phyloP scores from a whole-genome alignment of 2,888 invertebrate genomes.

The Brenthis ino region DNA sequence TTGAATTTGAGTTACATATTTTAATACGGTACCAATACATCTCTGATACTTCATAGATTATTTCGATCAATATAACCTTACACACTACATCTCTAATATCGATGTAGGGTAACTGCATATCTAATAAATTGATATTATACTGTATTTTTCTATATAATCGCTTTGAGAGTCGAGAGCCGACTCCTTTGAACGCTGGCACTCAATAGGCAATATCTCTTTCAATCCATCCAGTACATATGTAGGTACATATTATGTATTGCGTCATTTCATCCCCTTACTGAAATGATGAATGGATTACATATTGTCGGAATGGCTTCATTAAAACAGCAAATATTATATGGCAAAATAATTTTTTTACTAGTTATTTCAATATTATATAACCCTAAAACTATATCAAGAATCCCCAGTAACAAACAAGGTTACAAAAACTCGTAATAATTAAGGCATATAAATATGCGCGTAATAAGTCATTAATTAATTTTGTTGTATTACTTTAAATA shows the following conservation, averaged over 20 bases:
- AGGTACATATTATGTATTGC: background rate
- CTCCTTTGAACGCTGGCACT: slow-evolving; percentile 16
- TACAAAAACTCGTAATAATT: background rate
- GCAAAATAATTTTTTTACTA: background rate
- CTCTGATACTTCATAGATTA: no score
- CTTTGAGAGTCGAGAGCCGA: slow-evolving; percentile 19
- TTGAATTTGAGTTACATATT: no score
- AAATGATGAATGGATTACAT: slow-evolving; percentile 15
- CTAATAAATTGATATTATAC: slow-evolving; percentile 16
- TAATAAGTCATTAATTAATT: no score
- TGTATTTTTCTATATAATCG: slow-evolving; percentile 13
- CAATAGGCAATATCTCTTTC: slow-evolving; percentile 29
- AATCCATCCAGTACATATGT: slow-evolving; percentile 3
- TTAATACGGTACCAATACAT: no score
- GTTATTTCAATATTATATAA: background rate
- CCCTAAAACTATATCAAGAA: background rate
- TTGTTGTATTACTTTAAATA: no score
- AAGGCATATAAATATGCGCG: no score
- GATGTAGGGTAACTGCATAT: background rate
- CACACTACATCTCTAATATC: no score
- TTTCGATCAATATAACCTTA: no score
- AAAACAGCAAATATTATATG: slow-evolving; percentile 1
- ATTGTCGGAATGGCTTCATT: slow-evolving; percentile 5
- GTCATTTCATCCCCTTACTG: slow-evolving; percentile 7
- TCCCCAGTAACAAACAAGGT: background rate